Evolutionary conservation across 2,888 invertebrate genomes (phyloP).

Genomic region (Scaptomyza polygonia): DNA sequence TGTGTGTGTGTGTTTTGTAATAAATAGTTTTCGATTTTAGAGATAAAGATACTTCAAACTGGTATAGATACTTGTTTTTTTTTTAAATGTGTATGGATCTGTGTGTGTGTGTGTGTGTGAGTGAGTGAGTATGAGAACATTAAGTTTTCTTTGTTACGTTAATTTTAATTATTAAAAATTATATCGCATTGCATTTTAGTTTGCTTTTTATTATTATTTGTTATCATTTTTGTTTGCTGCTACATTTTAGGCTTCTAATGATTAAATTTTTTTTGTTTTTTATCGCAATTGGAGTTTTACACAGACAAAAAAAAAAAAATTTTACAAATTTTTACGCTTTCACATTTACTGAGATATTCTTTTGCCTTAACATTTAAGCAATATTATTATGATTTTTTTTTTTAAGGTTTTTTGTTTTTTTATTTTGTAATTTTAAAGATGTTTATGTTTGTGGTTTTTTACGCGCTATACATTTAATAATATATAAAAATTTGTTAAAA

Average conservation of each 20-base stretch:
- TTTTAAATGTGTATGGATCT: too few species aligned
- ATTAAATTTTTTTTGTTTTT: constrained; percentile 31
- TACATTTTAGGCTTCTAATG: constrained; percentile 55
- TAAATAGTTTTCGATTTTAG: constrained; percentile 71
- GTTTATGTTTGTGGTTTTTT: constrained; percentile 54
- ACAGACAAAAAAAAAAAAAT: constrained; percentile 76
- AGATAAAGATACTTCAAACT: constrained; percentile 72
- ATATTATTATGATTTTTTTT: constrained; percentile 26
- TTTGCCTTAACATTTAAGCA: constrained; percentile 71
- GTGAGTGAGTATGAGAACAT: constrained; percentile 61
- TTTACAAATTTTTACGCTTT: constrained; percentile 79
- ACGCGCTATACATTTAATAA: constrained; percentile 76
- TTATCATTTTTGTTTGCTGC: constrained; percentile 46
- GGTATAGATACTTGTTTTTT: constrained; percentile 75
- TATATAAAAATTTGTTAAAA: constrained; percentile 79
- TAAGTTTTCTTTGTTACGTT: constrained; percentile 65
- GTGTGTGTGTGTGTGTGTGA: constrained; percentile 9
- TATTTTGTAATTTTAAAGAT: constrained; percentile 31
- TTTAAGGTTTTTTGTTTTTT: constrained; percentile 25
- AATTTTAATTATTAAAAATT: constrained; percentile 72
- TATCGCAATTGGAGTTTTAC: constrained; percentile 73
- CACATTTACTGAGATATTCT: constrained; percentile 78
- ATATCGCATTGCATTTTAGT: constrained; percentile 74
- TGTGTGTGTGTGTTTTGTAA: constrained; percentile 41
- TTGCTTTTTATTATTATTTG: constrained; percentile 31